A percentile compares a stretch with the other conserved stretches of the same genome.
These are phyloP conservation scores for Sciaenops ocellatus DNA, from an alignment of 2,797 vertebrate species.

Conservation along the genomic window DNA sequence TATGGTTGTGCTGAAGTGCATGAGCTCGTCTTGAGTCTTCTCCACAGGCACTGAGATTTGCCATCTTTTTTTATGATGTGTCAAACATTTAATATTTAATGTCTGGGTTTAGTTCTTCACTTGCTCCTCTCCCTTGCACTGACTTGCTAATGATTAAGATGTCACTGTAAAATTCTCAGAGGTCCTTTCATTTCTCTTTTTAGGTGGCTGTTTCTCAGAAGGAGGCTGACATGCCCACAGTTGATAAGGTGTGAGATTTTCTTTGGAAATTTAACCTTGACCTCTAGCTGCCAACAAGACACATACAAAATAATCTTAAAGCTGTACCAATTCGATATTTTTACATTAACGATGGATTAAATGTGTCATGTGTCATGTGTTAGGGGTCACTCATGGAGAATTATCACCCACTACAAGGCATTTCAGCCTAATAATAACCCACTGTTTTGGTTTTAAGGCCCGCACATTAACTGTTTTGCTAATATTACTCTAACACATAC, in stretches of 20 bases:
- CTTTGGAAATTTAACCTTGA: neutral
- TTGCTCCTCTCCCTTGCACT: neutral
- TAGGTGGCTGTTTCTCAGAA: conserved; percentile 73
- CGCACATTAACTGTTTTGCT: neutral
- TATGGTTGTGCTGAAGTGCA: conserved; percentile 20
- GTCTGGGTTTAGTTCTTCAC: conserved; percentile 13
- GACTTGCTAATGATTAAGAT: conserved; percentile 23
- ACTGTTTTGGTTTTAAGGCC: neutral
- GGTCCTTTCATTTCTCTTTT: conserved; percentile 51
- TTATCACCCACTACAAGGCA: neutral
- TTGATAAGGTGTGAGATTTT: conserved; percentile 61
- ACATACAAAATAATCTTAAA: conserved; percentile 12
- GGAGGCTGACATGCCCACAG: conserved; percentile 60
- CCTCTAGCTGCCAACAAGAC: conserved; percentile 1
- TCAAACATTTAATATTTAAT: conserved; percentile 12
- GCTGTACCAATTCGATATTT: neutral
- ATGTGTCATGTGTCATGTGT: neutral
- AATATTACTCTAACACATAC: neutral
- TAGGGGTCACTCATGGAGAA: neutral
- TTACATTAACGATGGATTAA: neutral
- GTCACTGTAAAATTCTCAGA: conserved; percentile 33
- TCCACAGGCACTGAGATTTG: neutral
- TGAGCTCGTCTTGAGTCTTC: conserved; percentile 9
- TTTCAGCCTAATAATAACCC: neutral
- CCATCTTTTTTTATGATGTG: conserved; percentile 8